Evolutionary conservation across 2,888 invertebrate species (phyloP).

Genomic region (Polia nebulosa): DNA sequence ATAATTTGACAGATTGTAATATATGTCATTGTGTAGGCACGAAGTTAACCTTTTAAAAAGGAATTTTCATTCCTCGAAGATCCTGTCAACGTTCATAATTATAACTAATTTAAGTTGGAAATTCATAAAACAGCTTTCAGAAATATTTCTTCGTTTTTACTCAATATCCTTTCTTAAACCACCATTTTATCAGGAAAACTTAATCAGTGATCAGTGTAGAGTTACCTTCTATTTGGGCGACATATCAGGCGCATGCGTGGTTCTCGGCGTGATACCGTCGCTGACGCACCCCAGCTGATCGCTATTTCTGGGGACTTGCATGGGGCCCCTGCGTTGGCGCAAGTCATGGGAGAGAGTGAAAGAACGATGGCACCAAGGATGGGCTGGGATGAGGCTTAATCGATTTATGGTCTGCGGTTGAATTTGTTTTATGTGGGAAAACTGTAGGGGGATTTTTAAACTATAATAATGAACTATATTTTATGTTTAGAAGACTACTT

Average conservation of each 20-base stretch:
- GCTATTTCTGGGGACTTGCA: constrained; percentile 82
- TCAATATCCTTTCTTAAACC: background rate
- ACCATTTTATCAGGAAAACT: constrained; percentile 10
- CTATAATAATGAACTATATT: too few relatives aligned
- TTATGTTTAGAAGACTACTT: too few relatives aligned
- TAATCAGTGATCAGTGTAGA: constrained; percentile 45
- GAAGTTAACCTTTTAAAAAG: background rate
- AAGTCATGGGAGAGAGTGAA: constrained; percentile 54
- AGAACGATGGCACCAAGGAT: constrained; percentile 27
- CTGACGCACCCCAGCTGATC: constrained; percentile 88
- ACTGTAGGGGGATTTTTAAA: background rate
- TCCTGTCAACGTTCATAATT: background rate
- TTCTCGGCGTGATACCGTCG: constrained; percentile 74
- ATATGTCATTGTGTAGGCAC: background rate
- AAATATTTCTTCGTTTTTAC: background rate
- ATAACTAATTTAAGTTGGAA: too few relatives aligned
- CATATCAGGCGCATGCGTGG: constrained; percentile 62
- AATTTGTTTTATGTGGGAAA: constrained; percentile 9
- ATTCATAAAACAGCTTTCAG: too few relatives aligned
- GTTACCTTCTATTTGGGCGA: constrained; percentile 63
- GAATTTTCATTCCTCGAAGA: background rate
- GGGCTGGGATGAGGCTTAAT: constrained; percentile 40
- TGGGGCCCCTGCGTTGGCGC: constrained; percentile 67
- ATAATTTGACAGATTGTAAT: background rate
- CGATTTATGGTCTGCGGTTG: constrained; percentile 15